phyloP scores from a whole-genome alignment of 2,113 vertebrate species.

The Nipponia nippon region DNA sequence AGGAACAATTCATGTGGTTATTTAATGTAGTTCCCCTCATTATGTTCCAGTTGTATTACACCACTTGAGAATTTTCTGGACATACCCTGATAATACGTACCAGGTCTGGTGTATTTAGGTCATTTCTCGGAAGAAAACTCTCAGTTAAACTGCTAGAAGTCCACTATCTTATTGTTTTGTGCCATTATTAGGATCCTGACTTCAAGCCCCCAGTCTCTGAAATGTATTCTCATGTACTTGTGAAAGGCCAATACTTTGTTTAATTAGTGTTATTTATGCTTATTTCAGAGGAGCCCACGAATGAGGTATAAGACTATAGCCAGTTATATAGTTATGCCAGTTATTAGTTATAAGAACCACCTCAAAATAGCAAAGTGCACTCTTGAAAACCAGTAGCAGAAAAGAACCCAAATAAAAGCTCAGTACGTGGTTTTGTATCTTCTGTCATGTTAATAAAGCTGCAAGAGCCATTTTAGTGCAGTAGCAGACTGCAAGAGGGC shows the following conservation, averaged over 20 bases:
- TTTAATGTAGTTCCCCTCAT: neutral
- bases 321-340: neutral
- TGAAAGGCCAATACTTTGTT: neutral
- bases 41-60: neutral
- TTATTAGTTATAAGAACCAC: neutral
- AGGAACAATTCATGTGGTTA: neutral
- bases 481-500: neutral
- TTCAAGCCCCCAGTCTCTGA: neutral
- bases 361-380: neutral
- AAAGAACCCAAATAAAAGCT: neutral
- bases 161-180: neutral
- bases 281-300: neutral
- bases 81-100: neutral
- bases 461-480: neutral
- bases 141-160: neutral
- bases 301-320: neutral
- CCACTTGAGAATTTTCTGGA: neutral
- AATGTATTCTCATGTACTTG: neutral
- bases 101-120: neutral
- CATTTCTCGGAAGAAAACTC: neutral
- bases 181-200: neutral
- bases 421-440: rapidly evolving
- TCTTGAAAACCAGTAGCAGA: neutral
- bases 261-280: neutral
- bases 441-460: neutral